Evolutionary conservation across 2,113 vertebrate species (phyloP), one percentile per base, ranked within the genome.

Genomic region (Baryphthengus martii): DNA sequence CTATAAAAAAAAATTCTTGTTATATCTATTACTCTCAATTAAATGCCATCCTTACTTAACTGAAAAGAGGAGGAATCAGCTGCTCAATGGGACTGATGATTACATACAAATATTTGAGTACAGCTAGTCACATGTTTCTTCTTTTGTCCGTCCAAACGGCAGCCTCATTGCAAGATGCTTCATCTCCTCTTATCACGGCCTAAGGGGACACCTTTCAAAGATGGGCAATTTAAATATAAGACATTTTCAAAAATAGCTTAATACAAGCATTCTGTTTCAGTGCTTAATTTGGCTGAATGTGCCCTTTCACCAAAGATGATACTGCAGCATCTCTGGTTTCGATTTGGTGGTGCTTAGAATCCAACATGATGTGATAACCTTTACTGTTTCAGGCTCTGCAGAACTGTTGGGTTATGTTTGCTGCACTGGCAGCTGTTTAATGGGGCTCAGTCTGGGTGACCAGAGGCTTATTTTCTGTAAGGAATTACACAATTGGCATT

Each of bases 341-440:
- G 17, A 26, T 73, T 49, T 83, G 13, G 11, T 81, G 65, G 26
- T 59, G 44, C 39, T 77, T 47, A 17, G n/a, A 35, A 67, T 88
- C 65, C 78, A 68, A 4, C 1, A 3, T 4, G 31, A 18, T 33
- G 78, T 26, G 74, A 16, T 81, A 33, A 24, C 6, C 2, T 80
- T 86, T 35, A 17, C 61, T 66, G 17, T 61, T 88, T 24, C 8
- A 2, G 72, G 25, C 58, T 89, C 42, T 74, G 21, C 73, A 33
- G 40, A 12, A 42, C 10, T 0, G 0, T 40, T 5, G 13, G 7
- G 71, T 82, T 96, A 92, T 95, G 97, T 97, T 94, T 94, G 65
- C 47, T 88, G 44, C 24, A 6, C 29, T 67, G 58, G 71, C 96
- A 96, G 91, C 90, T 96, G 93, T 76, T 92, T 89, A 40, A 47